Evolutionary conservation across 2,888 invertebrate genomes (phyloP).

Genomic region (Drosophila kuntzei): DNA sequence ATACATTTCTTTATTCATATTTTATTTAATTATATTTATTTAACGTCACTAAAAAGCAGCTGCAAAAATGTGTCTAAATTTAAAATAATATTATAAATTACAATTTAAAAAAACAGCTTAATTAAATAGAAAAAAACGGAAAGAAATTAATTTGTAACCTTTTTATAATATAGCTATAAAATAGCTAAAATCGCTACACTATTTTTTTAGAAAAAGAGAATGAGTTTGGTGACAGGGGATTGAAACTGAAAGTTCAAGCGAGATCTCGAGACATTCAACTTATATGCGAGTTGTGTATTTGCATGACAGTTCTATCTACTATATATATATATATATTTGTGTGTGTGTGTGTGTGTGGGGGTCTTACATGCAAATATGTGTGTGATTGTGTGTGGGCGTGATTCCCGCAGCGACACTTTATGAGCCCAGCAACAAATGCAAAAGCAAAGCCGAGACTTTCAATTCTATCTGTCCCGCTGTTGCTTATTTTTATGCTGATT

Average conservation of each 20-base stretch:
- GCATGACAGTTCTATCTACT: constrained; percentile 39
- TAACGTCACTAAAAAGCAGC: no score
- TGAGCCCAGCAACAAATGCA: constrained; percentile 48
- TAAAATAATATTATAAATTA: no score
- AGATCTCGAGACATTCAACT: constrained; percentile 38
- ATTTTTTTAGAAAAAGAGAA: background rate
- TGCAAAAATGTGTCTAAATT: no score
- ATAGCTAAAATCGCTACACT: background rate
- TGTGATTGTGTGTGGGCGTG: constrained; percentile 34
- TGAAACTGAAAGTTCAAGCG: constrained; percentile 48
- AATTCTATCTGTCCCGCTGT: constrained; percentile 43
- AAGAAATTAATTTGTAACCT: no score
- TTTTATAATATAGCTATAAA: no score
- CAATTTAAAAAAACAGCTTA: no score
- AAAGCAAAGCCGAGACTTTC: constrained; percentile 31
- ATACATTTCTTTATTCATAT: no score
- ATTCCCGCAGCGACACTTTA: constrained; percentile 67
- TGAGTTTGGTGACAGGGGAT: background rate
- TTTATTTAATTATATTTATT: no score
- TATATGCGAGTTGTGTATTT: constrained; percentile 36
- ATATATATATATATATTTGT: constrained; percentile 5
- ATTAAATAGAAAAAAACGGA: no score
- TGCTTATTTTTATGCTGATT: constrained; percentile 75
- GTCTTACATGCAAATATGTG: constrained; percentile 55
- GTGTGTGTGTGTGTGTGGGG: constrained; percentile 14